Evolutionary conservation across 1,140 invertebrate species (phyloP), one percentile per base, ranked within the genome.

Genomic region (Trichonephila inaurata): DNA sequence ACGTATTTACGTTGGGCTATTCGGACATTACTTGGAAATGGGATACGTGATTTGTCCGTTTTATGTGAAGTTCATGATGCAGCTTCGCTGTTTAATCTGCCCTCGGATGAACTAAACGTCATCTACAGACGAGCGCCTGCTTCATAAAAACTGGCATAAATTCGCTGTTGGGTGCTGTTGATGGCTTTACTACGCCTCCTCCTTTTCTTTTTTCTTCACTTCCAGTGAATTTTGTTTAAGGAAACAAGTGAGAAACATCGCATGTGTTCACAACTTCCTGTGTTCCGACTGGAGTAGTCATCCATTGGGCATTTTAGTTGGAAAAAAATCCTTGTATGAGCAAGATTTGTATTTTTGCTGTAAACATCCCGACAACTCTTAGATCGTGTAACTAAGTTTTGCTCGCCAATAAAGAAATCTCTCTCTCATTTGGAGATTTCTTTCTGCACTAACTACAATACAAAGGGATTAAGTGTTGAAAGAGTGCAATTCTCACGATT

Each of bases 31-130:
- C 88, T 64, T 88, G 88, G 44, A 72, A 89, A 89, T 77, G 88
- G 88, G 28, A 62, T 51, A 89, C 88, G 88, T 89, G 88, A 89
- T 89, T 89, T 77, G 88, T 72, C 88, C 44, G 40, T 89, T 89
- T 89, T 89, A 89, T 89, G 88, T 72, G 33, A 24, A 28, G 44
- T 69, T 89, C 58, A 60, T 85, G 83, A 85, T 85, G 58, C 51
- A 61, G 83, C n/a, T 51, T 61, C 24, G 83, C 83, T 88, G 33
- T 44, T 66, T 88, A 88, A 66, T 88, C 86, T 62, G 83, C 28
- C 28, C 61, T 64, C 28, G 86, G 86, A 51, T 60, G 86, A 66
- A 62, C 62, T 62, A 33, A 88, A 88, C 33, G 51, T 91, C 89
- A 33, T 69, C 44, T 51, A 21, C 66, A 72, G 87, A 77, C 33